Conservation (phyloP, 53 echinoderm and acorn worm species). For the Glandiceps talaboti region DNA sequence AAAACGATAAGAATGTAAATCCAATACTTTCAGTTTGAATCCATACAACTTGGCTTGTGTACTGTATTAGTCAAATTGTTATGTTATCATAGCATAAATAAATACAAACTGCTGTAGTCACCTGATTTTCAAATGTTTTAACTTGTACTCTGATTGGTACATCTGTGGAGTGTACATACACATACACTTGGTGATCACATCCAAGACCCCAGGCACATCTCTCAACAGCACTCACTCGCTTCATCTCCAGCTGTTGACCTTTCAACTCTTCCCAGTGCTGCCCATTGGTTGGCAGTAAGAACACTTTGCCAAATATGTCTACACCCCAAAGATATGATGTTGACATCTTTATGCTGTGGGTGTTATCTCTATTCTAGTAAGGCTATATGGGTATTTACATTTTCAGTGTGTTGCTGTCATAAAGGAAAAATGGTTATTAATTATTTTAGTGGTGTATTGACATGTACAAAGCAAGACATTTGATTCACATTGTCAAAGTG, state of each 20-base stretch:
- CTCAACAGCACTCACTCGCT: slow-evolving; percentile 52
- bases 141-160: slow-evolving; percentile 81
- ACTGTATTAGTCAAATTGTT: no score
- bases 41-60: no score
- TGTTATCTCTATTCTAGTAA: no score
- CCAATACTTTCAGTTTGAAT: no score
- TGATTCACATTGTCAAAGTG: no score
- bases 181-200: slow-evolving; percentile 62
- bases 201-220: slow-evolving; percentile 76
- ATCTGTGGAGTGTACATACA: slow-evolving; percentile 68
- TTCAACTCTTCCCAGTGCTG: slow-evolving; percentile 71
- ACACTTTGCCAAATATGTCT: slow-evolving; percentile 55
- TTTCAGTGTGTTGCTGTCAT: no score
- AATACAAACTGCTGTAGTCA: slow-evolving; percentile 2
- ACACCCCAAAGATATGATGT: slow-evolving; percentile 74
- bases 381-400: no score
- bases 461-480: no score
- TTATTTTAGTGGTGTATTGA: no score
- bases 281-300: slow-evolving; percentile 58
- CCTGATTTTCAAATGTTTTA: slow-evolving; percentile 91
- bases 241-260: slow-evolving; percentile 63
- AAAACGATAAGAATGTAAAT: no score
- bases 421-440: no score
- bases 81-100: no score
- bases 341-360: slow-evolving; percentile 24